A percentile compares a stretch with the other conserved stretches of the same genome.
Evolutionary conservation across 2,888 invertebrate species (phyloP).

Genomic region (Dasypolia templi): DNA sequence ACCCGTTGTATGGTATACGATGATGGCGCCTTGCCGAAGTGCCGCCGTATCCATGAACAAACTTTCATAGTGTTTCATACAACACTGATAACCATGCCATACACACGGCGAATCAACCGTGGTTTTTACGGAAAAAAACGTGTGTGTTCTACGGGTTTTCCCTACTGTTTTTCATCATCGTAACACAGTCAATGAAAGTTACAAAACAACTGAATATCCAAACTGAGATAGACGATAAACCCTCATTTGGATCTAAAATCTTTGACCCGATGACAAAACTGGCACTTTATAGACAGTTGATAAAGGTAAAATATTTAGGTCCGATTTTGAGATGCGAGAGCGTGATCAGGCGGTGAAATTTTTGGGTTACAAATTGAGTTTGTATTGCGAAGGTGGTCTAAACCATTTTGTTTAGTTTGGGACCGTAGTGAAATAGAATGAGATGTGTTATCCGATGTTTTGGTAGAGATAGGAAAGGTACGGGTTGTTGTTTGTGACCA

Average conservation of each 20-base stretch:
- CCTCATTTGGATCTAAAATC: slow-evolving; percentile 29
- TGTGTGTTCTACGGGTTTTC: background rate
- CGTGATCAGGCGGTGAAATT: slow-evolving; percentile 9
- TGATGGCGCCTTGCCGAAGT: too few species aligned
- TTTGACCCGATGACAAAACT: slow-evolving; percentile 17
- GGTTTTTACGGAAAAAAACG: background rate
- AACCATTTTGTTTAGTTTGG: slow-evolving; percentile 18
- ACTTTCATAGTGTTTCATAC: background rate
- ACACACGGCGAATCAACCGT: background rate
- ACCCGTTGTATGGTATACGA: too few species aligned
- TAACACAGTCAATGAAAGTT: slow-evolving; percentile 2
- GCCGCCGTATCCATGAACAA: background rate
- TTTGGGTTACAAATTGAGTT: slow-evolving; percentile 32
- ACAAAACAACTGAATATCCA: slow-evolving; percentile 4
- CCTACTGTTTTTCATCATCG: background rate
- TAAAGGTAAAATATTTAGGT: slow-evolving; percentile 43
- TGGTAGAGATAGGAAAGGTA: background rate
- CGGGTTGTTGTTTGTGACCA: background rate
- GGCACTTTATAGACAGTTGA: slow-evolving; percentile 25
- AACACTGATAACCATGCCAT: background rate
- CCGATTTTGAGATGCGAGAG: slow-evolving; percentile 30
- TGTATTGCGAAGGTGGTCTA: slow-evolving; percentile 3
- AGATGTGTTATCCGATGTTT: slow-evolving; percentile 14
- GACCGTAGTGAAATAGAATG: slow-evolving; percentile 5
- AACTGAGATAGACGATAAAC: slow-evolving; percentile 32